Conservation (phyloP, 2,113 vertebrate species). For the Otolemur garnettii region DNA sequence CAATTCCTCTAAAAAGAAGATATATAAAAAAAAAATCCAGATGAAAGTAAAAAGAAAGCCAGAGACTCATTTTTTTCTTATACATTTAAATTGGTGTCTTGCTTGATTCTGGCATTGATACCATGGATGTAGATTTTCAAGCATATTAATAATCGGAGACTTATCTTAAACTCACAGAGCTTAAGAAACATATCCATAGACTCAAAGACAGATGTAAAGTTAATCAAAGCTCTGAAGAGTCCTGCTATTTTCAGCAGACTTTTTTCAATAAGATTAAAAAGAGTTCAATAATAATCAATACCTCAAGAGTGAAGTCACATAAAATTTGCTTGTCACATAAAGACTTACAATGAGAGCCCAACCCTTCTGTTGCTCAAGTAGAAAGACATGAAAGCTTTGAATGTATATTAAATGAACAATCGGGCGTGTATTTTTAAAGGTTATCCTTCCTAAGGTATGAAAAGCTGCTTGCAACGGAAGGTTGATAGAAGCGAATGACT, state of each 20-base stretch:
- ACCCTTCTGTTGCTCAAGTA: background rate
- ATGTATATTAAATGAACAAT: background rate
- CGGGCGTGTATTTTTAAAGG: background rate
- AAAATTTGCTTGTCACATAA: constrained; percentile 41
- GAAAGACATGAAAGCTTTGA: constrained; percentile 36
- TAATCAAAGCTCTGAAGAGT: constrained; percentile 70
- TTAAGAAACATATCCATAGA: constrained; percentile 66
- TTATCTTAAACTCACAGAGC: constrained; percentile 75
- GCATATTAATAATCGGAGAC: constrained; percentile 76
- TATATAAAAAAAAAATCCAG: constrained; percentile 55
- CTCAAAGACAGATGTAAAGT: constrained; percentile 74
- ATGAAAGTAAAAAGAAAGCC: constrained; percentile 35
- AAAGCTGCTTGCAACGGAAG: background rate
- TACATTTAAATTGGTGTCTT: constrained; percentile 65
- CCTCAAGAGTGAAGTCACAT: constrained; percentile 39
- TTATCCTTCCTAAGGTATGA: background rate
- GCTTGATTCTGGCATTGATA: constrained; percentile 68
- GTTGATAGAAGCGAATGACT: constrained; percentile 29
- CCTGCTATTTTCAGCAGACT: constrained; percentile 64
- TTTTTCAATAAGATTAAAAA: constrained; percentile 63
- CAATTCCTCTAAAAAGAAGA: constrained; percentile 62
- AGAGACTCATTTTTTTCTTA: constrained; percentile 63
- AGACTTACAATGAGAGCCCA: background rate
- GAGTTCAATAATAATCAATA: constrained; percentile 71
- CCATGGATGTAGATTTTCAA: constrained; percentile 54